Conservation (phyloP, 2,888 invertebrate species). For the Cryptophagus acutangulus region DNA sequence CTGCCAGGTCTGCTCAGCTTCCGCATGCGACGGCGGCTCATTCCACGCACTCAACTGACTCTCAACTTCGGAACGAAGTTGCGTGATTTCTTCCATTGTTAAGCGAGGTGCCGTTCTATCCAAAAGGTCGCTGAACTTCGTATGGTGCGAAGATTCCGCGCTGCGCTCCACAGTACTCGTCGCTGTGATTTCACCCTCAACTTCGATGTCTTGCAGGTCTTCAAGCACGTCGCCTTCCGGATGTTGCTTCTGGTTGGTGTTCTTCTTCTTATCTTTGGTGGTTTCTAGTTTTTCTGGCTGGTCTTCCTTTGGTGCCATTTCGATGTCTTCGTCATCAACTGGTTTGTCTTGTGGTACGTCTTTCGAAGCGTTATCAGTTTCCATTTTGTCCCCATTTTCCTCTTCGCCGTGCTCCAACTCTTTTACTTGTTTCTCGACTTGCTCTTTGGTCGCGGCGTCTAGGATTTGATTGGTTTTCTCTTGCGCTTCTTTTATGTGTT, state of each 20-base stretch:
- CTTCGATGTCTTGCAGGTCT: conserved; percentile 51
- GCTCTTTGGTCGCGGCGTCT: conserved; percentile 78
- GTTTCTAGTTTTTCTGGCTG: conserved; percentile 50
- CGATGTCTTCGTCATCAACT: conserved; percentile 38
- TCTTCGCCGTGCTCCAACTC: conserved; percentile 45
- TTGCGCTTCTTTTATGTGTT: conserved; percentile 79
- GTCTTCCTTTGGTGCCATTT: conserved; percentile 40
- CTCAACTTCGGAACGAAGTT: conserved; percentile 50
- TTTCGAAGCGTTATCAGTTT: conserved; percentile 55
- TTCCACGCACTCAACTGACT: conserved; percentile 51
- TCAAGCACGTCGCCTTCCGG: conserved; percentile 43
- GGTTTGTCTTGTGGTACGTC: conserved; percentile 45
- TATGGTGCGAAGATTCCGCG: conserved; percentile 72
- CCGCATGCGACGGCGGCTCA: conserved; percentile 48
- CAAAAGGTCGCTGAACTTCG: conserved; percentile 46
- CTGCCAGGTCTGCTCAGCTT: conserved; percentile 58
- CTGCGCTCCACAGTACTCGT: conserved; percentile 66
- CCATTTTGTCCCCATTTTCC: conserved; percentile 54
- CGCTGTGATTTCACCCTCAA: conserved; percentile 69
- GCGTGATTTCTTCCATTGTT: conserved; percentile 45
- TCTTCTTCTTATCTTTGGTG: conserved; percentile 41
- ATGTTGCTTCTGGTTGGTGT: conserved; percentile 49
- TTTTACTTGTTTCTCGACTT: conserved; percentile 60
- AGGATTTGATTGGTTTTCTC: conserved; percentile 65
- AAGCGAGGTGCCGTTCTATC: conserved; percentile 30